Evolutionary conservation across 2,797 vertebrate species (phyloP).

Genomic region (Phrynocephalus vlangalii): DNA sequence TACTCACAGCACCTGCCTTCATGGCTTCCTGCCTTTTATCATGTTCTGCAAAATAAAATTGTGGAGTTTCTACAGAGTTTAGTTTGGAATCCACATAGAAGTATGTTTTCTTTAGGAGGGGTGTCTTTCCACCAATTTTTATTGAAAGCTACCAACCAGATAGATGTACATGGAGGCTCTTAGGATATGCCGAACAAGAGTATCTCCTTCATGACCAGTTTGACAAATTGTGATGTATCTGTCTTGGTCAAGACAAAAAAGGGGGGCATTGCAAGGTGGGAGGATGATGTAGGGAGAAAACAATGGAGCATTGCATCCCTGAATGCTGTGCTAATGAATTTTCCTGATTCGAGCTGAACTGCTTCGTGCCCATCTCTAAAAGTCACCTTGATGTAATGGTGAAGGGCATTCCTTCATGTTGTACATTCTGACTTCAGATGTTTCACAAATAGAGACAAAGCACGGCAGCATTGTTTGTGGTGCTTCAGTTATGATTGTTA

Average conservation of each 20-base stretch:
- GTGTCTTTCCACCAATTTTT: constrained; percentile 76
- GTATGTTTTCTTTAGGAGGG: constrained; percentile 71
- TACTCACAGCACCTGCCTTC: constrained; percentile 9
- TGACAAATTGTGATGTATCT: constrained; percentile 77
- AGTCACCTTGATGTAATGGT: neutral
- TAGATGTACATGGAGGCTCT: constrained; percentile 82
- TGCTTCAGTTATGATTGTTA: too few relatives aligned
- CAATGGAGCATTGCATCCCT: constrained; percentile 80
- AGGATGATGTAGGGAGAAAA: constrained; percentile 79
- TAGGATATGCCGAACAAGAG: constrained; percentile 83
- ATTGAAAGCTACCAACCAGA: constrained; percentile 83
- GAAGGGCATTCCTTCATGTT: neutral
- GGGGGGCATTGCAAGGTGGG: constrained; percentile 70
- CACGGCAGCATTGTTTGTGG: too few relatives aligned
- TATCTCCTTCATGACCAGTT: constrained; percentile 85
- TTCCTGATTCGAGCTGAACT: too few relatives aligned
- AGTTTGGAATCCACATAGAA: constrained; percentile 74
- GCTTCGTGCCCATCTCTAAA: too few relatives aligned
- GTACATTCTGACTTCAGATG: neutral
- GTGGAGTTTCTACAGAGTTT: constrained; percentile 66
- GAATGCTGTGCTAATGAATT: neutral
- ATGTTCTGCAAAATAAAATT: constrained; percentile 68
- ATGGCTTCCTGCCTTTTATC: constrained; percentile 71
- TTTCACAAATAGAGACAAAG: neutral
- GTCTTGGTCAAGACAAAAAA: constrained; percentile 80